These are phyloP conservation scores for Melieria omissa DNA, from an alignment of 2,888 invertebrate species.

Conservation along the genomic window DNA sequence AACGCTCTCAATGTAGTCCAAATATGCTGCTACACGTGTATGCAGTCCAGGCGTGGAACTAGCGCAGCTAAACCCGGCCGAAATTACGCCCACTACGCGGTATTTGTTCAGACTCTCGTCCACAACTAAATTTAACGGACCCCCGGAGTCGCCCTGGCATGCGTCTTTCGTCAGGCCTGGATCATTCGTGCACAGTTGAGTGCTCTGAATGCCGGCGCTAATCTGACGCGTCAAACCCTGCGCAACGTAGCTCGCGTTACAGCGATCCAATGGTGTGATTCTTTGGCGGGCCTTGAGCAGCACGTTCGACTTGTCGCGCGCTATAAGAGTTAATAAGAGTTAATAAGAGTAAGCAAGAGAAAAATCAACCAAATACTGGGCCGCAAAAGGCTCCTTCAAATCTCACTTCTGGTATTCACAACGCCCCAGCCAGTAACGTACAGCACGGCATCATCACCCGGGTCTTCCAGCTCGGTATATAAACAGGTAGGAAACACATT, in stretches of 20 bases:
- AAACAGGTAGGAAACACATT: constrained; percentile 55
- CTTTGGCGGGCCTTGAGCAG: constrained; percentile 53
- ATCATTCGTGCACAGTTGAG: constrained; percentile 55
- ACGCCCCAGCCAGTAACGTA: constrained; percentile 62
- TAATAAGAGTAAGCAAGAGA: no score
- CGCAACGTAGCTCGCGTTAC: constrained; percentile 48
- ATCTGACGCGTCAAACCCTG: constrained; percentile 44
- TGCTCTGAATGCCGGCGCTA: constrained; percentile 47
- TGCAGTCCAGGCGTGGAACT: constrained; percentile 59
- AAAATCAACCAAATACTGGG: no score
- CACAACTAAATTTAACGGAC: constrained; percentile 54
- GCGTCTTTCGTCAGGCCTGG: constrained; percentile 51
- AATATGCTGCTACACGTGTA: constrained; percentile 58
- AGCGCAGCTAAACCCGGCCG: constrained; percentile 60
- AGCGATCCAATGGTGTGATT: constrained; percentile 47
- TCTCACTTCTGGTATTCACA: constrained; percentile 54
- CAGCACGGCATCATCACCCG: constrained; percentile 44
- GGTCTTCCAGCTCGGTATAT: constrained; percentile 50
- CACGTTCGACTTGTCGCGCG: constrained; percentile 47
- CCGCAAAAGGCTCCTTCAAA: not conserved
- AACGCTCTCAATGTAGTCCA: constrained; percentile 60
- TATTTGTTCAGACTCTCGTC: constrained; percentile 47
- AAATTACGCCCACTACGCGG: constrained; percentile 58
- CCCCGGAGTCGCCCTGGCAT: constrained; percentile 63
- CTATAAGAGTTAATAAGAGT: constrained; percentile 23